phyloP scores from a whole-genome alignment of 2,113 vertebrate genomes.

The Miniopterus natalensis region DNA sequence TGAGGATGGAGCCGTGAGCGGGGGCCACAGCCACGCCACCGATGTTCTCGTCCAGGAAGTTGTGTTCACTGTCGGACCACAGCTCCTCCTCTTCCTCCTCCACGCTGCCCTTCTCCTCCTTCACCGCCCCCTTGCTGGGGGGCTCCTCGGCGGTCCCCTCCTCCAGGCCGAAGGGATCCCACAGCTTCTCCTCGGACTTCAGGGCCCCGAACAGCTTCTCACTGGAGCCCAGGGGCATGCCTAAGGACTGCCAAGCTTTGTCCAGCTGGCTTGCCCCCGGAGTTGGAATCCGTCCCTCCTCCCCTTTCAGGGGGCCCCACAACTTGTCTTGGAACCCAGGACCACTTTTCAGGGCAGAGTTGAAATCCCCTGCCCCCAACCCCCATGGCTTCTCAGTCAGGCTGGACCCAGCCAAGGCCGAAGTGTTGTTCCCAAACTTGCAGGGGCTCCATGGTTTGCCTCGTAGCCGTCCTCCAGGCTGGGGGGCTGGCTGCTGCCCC shows the following conservation, averaged over 20 bases:
- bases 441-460: slow-evolving; percentile 88
- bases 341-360: slow-evolving; percentile 88
- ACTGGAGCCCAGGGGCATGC: slow-evolving; percentile 85
- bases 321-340: slow-evolving; percentile 83
- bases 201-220: slow-evolving; percentile 80
- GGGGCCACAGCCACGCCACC: slow-evolving; percentile 97
- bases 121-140: slow-evolving; percentile 67
- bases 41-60: slow-evolving; percentile 98
- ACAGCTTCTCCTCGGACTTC: slow-evolving; percentile 88
- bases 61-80: slow-evolving; percentile 99
- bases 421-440: slow-evolving; percentile 82
- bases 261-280: slow-evolving; percentile 90
- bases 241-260: slow-evolving; percentile 93
- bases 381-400: slow-evolving; percentile 87
- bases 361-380: slow-evolving; percentile 87
- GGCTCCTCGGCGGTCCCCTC: slow-evolving; percentile 87
- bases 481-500: slow-evolving; percentile 54
- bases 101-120: slow-evolving; percentile 83
- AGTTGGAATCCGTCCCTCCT: slow-evolving; percentile 91
- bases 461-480: slow-evolving; percentile 74
- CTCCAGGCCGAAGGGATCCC: slow-evolving; percentile 90
- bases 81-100: slow-evolving; percentile 91
- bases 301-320: slow-evolving; percentile 89
- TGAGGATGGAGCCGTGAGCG: slow-evolving; percentile 96
- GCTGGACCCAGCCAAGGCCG: slow-evolving; percentile 80